phyloP scores from a whole-genome alignment of 2,797 vertebrate genomes.

The Orientallactaga sibirica region DNA sequence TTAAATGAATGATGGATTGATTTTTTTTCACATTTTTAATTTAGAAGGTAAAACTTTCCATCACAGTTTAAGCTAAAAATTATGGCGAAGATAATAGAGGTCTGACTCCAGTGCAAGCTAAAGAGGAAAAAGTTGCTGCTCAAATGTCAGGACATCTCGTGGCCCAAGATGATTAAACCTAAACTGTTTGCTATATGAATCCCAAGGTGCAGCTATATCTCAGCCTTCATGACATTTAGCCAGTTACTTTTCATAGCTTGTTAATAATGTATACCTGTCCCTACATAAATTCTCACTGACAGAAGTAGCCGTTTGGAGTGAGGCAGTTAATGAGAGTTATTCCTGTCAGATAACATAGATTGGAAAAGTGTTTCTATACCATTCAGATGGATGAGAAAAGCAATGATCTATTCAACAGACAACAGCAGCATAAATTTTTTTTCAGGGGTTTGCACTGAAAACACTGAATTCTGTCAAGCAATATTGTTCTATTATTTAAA shows the following conservation, averaged over 20 bases:
- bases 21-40: constrained; percentile 86
- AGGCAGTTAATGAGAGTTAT: constrained; percentile 91
- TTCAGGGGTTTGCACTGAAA: constrained; percentile 45
- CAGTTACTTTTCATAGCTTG: constrained; percentile 89
- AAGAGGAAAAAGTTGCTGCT: constrained; percentile 86
- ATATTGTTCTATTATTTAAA: constrained; percentile 57
- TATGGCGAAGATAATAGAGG: constrained; percentile 87
- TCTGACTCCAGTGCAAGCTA: constrained; percentile 85
- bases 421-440: constrained; percentile 21
- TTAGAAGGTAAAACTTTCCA: constrained; percentile 86
- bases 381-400: constrained; percentile 80
- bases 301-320: constrained; percentile 87
- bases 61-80: constrained; percentile 86
- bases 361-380: constrained; percentile 79
- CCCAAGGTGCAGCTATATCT: constrained; percentile 88
- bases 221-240: constrained; percentile 88
- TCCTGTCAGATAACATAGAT: constrained; percentile 85
- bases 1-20: constrained; percentile 84
- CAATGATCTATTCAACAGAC: constrained; percentile 69
- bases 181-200: constrained; percentile 91
- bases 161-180: constrained; percentile 90
- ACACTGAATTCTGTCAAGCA: constrained; percentile 23
- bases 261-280: constrained; percentile 91
- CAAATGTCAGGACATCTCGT: constrained; percentile 90
- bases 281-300: constrained; percentile 89